Evolutionary conservation across 2,113 vertebrate species (phyloP).

Genomic region (Prunella himalayana): DNA sequence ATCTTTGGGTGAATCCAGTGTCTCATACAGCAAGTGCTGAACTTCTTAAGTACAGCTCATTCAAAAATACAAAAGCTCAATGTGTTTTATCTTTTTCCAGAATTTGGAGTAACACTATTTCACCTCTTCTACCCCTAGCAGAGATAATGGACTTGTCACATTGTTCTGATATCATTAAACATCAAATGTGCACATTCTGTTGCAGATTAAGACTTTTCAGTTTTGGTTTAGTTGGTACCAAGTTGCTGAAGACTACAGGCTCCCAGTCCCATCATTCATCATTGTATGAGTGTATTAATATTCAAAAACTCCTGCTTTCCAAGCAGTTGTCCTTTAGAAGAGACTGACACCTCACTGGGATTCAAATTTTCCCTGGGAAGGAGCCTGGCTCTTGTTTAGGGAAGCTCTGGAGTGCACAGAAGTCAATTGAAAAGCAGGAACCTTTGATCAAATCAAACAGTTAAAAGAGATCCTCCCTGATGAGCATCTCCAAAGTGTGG

Average conservation of each 20-base stretch:
- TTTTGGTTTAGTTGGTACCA: neutral
- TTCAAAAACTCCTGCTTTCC: neutral
- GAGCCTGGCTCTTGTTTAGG: neutral
- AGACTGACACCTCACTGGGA: conserved; percentile 1
- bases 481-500: neutral
- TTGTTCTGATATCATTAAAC: neutral
- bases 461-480: conserved; percentile 28
- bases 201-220: neutral
- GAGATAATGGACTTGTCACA: neutral
- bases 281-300: neutral
- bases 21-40: neutral
- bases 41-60: neutral
- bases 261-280: neutral
- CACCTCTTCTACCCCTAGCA: neutral
- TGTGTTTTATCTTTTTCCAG: neutral
- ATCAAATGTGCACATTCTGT: neutral
- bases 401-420: conserved; percentile 6
- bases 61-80: neutral
- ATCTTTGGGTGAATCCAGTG: neutral
- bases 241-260: neutral
- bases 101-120: neutral
- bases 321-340: conserved; percentile 7
- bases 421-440: conserved; percentile 27
- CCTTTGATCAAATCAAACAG: conserved; percentile 50
- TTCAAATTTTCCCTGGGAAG: neutral